These are phyloP conservation scores for Tragelaphus imberbis DNA, from an alignment of 2,113 vertebrate genomes.

Conservation along the genomic window DNA sequence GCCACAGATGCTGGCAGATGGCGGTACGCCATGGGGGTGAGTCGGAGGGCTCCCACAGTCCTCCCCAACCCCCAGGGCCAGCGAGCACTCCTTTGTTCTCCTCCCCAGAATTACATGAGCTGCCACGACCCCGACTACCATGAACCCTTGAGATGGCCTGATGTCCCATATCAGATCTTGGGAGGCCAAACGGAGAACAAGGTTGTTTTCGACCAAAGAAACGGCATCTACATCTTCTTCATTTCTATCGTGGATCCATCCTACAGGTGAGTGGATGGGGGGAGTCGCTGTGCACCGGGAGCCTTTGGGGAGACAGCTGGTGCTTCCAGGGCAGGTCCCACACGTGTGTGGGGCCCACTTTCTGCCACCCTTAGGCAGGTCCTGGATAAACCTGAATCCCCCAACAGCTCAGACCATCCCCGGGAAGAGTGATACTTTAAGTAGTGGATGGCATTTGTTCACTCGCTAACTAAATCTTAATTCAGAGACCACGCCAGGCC, in stretches of 20 bases:
- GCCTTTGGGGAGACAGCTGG: background rate
- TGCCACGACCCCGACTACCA: background rate
- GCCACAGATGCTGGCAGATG: fast-evolving
- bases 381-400: background rate
- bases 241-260: conserved; percentile 39
- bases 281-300: fast-evolving
- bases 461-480: background rate
- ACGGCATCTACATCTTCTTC: conserved; percentile 52
- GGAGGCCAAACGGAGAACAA: conserved; percentile 40
- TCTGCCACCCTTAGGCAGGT: background rate
- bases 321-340: background rate
- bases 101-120: conserved; percentile 60
- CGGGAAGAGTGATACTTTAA: no score
- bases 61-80: background rate
- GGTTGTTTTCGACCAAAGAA: conserved; percentile 51
- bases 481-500: background rate
- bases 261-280: conserved; percentile 44
- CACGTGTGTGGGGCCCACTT: background rate
- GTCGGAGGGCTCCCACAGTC: background rate
- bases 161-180: conserved; percentile 44
- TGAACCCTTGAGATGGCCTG: background rate
- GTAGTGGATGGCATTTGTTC: background rate
- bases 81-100: background rate
- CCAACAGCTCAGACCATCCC: background rate
- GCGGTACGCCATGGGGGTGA: background rate